Evolutionary conservation across 2,888 invertebrate genomes (phyloP).

Genomic region (Entomobrya multifasciata): DNA sequence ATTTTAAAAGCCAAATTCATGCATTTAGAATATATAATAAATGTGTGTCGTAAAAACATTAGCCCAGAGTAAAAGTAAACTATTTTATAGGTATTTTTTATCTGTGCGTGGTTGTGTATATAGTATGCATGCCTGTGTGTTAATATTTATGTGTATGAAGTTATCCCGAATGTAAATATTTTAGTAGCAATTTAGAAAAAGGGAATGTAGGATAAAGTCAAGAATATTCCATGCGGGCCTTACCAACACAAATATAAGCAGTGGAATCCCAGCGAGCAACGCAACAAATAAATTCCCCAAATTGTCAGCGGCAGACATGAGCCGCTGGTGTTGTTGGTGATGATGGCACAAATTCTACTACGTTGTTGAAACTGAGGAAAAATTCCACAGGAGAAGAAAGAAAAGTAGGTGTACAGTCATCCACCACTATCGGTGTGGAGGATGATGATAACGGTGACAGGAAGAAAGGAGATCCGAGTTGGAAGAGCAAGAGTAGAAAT

Average conservation of each 20-base stretch:
- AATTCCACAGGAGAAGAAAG: constrained; percentile 48
- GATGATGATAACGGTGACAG: constrained; percentile 51
- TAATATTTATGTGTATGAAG: neutral
- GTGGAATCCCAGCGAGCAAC: constrained; percentile 74
- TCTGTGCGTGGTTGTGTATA: neutral
- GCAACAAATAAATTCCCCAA: constrained; percentile 74
- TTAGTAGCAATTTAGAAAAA: constrained; percentile 34
- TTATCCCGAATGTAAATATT: constrained; percentile 25
- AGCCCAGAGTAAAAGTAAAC: too few relatives aligned
- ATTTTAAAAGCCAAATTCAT: neutral
- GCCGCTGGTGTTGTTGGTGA: constrained; percentile 56
- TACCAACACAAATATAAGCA: constrained; percentile 73
- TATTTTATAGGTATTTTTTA: too few relatives aligned
- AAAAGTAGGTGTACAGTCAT: constrained; percentile 41
- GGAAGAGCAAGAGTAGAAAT: constrained; percentile 38
- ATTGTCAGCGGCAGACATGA: constrained; percentile 70
- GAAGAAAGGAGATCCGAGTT: constrained; percentile 26
- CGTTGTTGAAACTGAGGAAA: constrained; percentile 49
- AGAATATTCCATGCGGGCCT: constrained; percentile 16
- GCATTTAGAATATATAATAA: too few relatives aligned
- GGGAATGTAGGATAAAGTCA: constrained; percentile 12
- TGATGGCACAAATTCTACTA: constrained; percentile 53
- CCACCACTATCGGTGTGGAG: neutral
- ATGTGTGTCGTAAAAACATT: too few relatives aligned
- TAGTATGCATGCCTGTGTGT: neutral